Evolutionary conservation across 2,888 invertebrate species (phyloP), one percentile per base, ranked within the genome.

Genomic region (Coelopa pilipes): DNA sequence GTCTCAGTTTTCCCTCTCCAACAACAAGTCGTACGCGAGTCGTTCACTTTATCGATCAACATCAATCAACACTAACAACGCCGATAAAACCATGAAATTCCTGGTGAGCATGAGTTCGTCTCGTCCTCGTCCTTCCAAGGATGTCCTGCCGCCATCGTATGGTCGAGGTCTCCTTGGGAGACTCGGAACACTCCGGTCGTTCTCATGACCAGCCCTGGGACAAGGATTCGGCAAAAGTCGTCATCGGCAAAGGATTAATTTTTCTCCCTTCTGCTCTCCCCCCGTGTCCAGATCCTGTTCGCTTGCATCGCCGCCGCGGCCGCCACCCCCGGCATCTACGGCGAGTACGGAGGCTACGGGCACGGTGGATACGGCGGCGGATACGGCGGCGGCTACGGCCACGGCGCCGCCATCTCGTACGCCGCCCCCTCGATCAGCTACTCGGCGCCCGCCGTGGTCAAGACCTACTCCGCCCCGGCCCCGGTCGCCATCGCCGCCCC

Each of bases 281-380:
- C 46, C 46, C 47, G 13, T 47, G 75, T 76, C 4, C 66, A 86
- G 86, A 82, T 86, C 77, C 79, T 86, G 67, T 79, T 78, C 71
- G 79, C 79, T 66, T 77, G 81, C 62, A 75, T 82, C 34, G 81
- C 81, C 34, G 75, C 75, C 47, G 75, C 79, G 45, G 71, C 77
- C 55, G 82, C 86, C 46, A 82, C 82, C 65, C 86, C 86, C 62
- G 86, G 82, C n/a, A 74, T 85, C 34, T 81, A 81, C 46, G 77
- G 76, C 10, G 55, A 45, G 5, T 47, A 21, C n/a, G 45, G 19
- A 47, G 82, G 79, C 0, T 67, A 78, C 46, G 69, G 69, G 5
- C 78, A 79, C 62, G 77, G 75, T 5, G 50, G 47, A n/a, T 45
- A 47, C 34, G 47, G 21, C 49, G 82, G 78, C 0, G 70, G 59